Percentiles rank a stretch among this genome's conserved stretches.
Evolutionary conservation across 2,888 invertebrate genomes (phyloP).

Genomic region (Microplitis deprimator): DNA sequence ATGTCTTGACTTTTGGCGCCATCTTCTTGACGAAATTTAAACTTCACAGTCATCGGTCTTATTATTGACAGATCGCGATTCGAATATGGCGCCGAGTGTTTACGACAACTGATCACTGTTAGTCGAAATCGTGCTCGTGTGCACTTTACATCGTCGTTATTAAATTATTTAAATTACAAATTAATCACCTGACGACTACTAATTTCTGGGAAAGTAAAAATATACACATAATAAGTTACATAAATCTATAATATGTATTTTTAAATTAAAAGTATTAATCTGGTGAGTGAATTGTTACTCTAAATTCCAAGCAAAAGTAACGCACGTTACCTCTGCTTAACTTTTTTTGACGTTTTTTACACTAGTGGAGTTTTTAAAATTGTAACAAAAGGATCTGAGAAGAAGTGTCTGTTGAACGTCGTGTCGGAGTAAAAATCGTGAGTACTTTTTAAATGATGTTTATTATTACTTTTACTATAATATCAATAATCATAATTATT

Average conservation of each 20-base stretch:
- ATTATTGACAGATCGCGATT: slow-evolving; percentile 61
- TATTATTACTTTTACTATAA: background rate
- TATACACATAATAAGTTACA: background rate
- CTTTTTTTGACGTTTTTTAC: background rate
- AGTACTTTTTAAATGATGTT: slow-evolving; percentile 2
- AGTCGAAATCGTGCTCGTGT: slow-evolving; percentile 52
- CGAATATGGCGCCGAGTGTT: slow-evolving; percentile 68
- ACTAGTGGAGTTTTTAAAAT: background rate
- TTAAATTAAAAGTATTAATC: background rate
- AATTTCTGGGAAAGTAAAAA: background rate
- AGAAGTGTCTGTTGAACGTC: slow-evolving; percentile 6
- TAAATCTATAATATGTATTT: background rate
- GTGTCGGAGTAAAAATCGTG: slow-evolving; percentile 7
- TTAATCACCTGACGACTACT: background rate
- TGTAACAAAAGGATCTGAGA: background rate
- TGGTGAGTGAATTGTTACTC: background rate
- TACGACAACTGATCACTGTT: slow-evolving; percentile 69
- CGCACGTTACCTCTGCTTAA: background rate
- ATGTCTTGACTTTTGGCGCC: background rate
- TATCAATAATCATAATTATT: background rate
- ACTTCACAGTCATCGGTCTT: background rate
- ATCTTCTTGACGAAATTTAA: background rate
- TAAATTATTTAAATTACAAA: background rate
- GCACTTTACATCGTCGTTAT: slow-evolving; percentile 7
- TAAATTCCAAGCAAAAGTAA: background rate